Percentiles rank a stretch among this genome's conserved stretches.
Conservation (phyloP, 2,113 vertebrate genomes). For the Phyllopteryx taeniolatus region DNA sequence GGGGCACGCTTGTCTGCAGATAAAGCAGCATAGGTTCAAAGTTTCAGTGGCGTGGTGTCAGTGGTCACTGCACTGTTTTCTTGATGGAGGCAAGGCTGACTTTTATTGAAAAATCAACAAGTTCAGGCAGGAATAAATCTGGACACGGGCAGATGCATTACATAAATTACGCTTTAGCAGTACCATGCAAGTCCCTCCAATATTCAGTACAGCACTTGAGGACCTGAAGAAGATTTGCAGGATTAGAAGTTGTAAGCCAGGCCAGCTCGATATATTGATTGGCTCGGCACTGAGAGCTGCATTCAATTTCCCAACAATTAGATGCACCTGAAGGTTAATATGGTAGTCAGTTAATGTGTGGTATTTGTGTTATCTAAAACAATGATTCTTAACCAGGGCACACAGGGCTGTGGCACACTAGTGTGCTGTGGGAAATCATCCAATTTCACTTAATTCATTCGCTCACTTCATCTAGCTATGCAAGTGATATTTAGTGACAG, state of each 20-base stretch:
- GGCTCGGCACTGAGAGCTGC: slow-evolving; percentile 61
- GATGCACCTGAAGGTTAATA: slow-evolving; percentile 68
- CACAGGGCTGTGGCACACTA: neutral
- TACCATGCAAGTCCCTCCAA: slow-evolving; percentile 54
- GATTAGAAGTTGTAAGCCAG: slow-evolving; percentile 71
- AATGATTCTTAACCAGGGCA: neutral
- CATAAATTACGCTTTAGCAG: slow-evolving; percentile 69
- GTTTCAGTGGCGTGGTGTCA: slow-evolving; percentile 4
- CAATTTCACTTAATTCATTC: neutral
- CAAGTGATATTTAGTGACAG: neutral
- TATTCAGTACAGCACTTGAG: slow-evolving; percentile 71
- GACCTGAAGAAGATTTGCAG: slow-evolving; percentile 72
- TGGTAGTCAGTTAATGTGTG: slow-evolving; percentile 73
- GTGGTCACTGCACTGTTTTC: slow-evolving; percentile 31
- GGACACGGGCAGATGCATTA: slow-evolving; percentile 46
- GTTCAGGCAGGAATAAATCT: slow-evolving; percentile 32
- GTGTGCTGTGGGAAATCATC: neutral
- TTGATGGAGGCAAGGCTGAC: slow-evolving; percentile 30
- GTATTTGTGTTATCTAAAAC: slow-evolving; percentile 28
- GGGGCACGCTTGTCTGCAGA: slow-evolving; percentile 10
- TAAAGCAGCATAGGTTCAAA: slow-evolving; percentile 11
- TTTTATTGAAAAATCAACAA: slow-evolving; percentile 40
- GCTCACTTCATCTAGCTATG: neutral
- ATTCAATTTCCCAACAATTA: slow-evolving; percentile 79
- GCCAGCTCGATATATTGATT: slow-evolving; percentile 73